Base-by-base conservation (phyloP, 2,888 invertebrate species). In the Rhodophaea formosa region DNA sequence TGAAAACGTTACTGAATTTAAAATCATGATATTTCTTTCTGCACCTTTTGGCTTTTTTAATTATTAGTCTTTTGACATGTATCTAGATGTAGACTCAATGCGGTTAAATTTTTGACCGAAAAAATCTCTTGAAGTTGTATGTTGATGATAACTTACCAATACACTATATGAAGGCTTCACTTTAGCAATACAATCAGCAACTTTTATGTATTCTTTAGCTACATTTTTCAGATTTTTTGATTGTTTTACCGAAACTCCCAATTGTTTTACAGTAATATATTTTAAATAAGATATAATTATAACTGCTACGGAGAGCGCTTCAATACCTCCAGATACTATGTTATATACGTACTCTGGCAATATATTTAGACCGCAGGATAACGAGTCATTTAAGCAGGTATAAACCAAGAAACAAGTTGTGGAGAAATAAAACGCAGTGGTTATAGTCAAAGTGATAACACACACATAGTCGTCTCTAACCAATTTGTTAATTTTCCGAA, bases 111-210 rank as follows among this genome's bases (percentile, higher is more conserved):
- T n/a, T n/a, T n/a, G 23, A 23, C 23, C 23, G 5, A 23, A 23
- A 23, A 23, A 2, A 23, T 23, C 5, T 23, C 23, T 23, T 3
- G 23, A 5, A 23, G 5, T 23, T 23, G 23, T 2, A 23, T 23
- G 23, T 23, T 23, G 23, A 23, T 23, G 3, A 39, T 39, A 0
- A 55, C 47, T 56, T 56, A 53, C 53, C 29, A 53, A 15, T 8
- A 44, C 0, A 16, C 44, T 29, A 10, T 30, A 53, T 0, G 29
- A 30, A 15, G 44, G 53, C n/a, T 44, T 2, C 1, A 53, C 30
- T 29, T 30, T 17, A 3, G 44, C 53, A 10, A 44, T 29, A 12
- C 53, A 53, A 30, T 53, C 32, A 29, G 53, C 32, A 10, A 53
- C 30, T n/a, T 15, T 5, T 0, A 44, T 44, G 5, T 53, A 53